phyloP scores from a whole-genome alignment of 2,113 vertebrate genomes.

The Oxyura jamaicensis region DNA sequence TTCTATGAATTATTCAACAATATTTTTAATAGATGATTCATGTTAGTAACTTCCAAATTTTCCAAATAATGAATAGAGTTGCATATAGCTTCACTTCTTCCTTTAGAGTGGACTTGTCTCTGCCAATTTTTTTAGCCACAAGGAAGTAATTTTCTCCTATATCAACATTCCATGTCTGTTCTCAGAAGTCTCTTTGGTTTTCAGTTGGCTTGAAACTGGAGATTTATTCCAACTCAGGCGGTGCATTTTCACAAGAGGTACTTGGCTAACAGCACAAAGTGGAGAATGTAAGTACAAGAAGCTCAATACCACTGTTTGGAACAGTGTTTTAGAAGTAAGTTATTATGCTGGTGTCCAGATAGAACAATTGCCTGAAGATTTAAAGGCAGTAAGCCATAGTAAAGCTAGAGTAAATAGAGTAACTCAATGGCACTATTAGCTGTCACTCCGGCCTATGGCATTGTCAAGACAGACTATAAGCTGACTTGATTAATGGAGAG shows the following conservation, averaged over 20 bases:
- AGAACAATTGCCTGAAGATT: not conserved
- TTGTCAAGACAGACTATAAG: not conserved
- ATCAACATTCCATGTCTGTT: not conserved
- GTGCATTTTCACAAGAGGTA: constrained; percentile 11
- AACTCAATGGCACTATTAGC: not conserved
- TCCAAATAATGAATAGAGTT: not conserved
- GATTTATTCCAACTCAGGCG: not conserved
- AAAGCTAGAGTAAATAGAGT: not conserved
- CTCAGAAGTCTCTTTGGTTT: not conserved
- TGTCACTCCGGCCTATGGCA: not conserved
- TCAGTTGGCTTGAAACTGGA: constrained; percentile 5
- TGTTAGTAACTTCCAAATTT: not conserved
- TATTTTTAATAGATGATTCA: not conserved
- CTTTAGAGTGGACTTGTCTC: not conserved
- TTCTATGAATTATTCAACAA: not conserved
- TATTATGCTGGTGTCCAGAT: not conserved
- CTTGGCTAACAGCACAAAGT: not conserved
- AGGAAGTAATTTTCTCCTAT: constrained; percentile 3
- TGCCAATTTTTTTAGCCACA: not conserved
- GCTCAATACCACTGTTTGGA: not conserved
- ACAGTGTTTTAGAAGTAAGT: not conserved
- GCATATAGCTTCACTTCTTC: not conserved
- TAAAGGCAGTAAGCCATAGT: not conserved
- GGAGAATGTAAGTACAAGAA: not conserved
- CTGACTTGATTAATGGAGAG: not conserved